Conservation (phyloP, 2,113 vertebrate genomes). For the Pongo pygmaeus region DNA sequence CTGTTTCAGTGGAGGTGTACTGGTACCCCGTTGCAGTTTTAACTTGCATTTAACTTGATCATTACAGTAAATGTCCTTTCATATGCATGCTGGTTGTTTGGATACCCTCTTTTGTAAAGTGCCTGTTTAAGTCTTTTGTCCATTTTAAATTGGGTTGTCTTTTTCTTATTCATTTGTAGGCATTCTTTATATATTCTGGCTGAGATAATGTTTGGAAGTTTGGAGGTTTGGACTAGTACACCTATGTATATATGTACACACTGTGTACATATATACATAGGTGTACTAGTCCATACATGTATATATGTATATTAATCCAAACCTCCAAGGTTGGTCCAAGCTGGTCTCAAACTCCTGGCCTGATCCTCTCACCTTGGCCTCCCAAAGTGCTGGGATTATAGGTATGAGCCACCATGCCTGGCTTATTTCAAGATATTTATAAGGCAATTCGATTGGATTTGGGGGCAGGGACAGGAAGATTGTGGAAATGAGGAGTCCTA, state of each 20-base stretch:
- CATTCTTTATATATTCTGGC: background rate
- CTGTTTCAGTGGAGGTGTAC: background rate
- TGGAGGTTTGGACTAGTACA: too few species aligned
- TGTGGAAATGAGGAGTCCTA: background rate
- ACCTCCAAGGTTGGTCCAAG: too few species aligned
- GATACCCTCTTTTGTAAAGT: background rate
- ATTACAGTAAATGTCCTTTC: background rate
- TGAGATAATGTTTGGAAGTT: background rate
- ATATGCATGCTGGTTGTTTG: background rate
- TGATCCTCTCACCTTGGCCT: too few species aligned
- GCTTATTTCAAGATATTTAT: background rate
- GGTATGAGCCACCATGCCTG: too few species aligned
- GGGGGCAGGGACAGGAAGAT: background rate
- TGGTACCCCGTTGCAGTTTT: background rate
- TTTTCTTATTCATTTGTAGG: background rate
- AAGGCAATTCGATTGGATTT: background rate
- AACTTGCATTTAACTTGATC: background rate
- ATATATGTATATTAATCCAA: too few species aligned
- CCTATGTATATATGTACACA: too few species aligned
- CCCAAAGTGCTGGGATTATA: too few species aligned
- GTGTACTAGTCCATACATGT: too few species aligned
- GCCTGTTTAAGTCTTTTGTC: background rate
- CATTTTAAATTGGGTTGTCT: background rate
- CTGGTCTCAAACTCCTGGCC: too few species aligned
- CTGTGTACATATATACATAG: too few species aligned